Conservation (phyloP, 2,113 vertebrate genomes). For the Trinectes maculatus region DNA sequence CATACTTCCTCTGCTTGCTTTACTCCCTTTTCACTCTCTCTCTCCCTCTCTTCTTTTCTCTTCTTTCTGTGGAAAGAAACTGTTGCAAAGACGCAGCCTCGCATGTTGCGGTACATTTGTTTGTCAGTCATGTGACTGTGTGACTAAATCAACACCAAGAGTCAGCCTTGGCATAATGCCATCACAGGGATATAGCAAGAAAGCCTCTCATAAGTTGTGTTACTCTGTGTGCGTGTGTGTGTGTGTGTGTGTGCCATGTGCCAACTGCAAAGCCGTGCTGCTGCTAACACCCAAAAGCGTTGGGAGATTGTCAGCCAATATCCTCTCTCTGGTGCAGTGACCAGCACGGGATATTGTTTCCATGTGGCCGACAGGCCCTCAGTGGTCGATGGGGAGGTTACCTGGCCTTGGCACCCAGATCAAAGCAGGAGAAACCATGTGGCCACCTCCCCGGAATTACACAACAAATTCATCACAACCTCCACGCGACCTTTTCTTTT, state of each 20-base stretch:
- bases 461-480: constrained; percentile 65
- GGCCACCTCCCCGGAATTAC: constrained; percentile 59
- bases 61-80: constrained; percentile 40
- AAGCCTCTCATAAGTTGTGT: constrained; percentile 37
- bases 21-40: constrained; percentile 52
- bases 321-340: constrained; percentile 64
- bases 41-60: constrained; percentile 36
- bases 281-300: constrained; percentile 55
- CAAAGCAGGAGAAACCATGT: constrained; percentile 57
- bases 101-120: constrained; percentile 14
- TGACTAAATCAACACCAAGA: constrained; percentile 52
- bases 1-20: constrained; percentile 70
- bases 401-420: constrained; percentile 64
- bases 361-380: constrained; percentile 48
- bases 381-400: constrained; percentile 43
- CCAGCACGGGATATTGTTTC: constrained; percentile 68
- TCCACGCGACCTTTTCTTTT: constrained; percentile 53
- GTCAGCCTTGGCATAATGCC: constrained; percentile 30
- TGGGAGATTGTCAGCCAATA: constrained; percentile 64
- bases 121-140: constrained; percentile 53
- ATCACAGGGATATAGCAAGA: constrained; percentile 38
- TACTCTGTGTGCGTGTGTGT: constrained; percentile 18
- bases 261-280: constrained; percentile 35
- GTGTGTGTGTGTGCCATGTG: constrained; percentile 10
- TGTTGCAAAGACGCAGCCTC: constrained; percentile 42